These are phyloP conservation scores for Cephalopachus bancanus DNA, from an alignment of 2,797 vertebrate species.

Conservation along the genomic window DNA sequence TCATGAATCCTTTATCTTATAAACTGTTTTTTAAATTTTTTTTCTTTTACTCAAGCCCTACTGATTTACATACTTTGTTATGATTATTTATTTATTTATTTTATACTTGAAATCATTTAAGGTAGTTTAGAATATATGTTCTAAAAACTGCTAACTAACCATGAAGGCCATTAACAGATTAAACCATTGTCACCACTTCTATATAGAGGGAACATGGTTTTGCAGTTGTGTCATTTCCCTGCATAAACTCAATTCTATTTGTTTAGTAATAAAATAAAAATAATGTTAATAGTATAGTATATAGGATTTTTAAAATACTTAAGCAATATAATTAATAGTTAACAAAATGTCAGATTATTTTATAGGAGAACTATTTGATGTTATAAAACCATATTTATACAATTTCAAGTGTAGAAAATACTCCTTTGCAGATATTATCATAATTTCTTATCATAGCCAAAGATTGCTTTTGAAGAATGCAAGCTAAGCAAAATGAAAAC, in stretches of 20 bases:
- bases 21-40: neutral
- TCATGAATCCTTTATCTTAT: neutral
- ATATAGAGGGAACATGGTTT: neutral
- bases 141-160: neutral
- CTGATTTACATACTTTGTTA: neutral
- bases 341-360: neutral
- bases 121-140: neutral
- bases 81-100: neutral
- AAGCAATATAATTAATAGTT: neutral
- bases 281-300: neutral
- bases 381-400: neutral
- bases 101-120: neutral
- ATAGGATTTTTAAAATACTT: neutral
- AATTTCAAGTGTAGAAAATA: neutral
- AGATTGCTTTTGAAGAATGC: neutral
- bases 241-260: neutral
- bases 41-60: neutral
- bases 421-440: neutral
- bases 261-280: constrained; percentile 1
- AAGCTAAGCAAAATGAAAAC: neutral
- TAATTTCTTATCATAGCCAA: neutral
- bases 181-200: neutral
- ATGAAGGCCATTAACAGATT: neutral
- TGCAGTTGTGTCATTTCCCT: neutral
- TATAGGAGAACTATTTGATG: neutral